Base-by-base conservation (phyloP, 1,140 invertebrate genomes). In the Teleopsis dalmanni region DNA sequence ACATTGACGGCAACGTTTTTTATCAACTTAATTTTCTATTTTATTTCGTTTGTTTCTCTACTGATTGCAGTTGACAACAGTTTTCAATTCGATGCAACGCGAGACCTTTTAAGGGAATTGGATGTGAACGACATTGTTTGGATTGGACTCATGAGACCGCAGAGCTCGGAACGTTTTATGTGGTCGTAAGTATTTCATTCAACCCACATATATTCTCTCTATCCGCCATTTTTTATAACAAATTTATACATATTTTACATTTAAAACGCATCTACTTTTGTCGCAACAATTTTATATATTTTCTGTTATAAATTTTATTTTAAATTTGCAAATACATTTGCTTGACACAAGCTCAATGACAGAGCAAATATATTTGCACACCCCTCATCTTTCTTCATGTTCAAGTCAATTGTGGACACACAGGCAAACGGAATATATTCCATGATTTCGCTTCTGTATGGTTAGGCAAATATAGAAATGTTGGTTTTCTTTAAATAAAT, bases 81-180 rank as follows among this genome's bases (percentile, higher is more conserved):
- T 52, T 79, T 77, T 27, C 82, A 85, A 66, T 85, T 81, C 59
- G 83, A 86, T 67, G 82, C 82, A 35, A 81, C 83, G 29, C 73
- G 82, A 55, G 81, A 82, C 10, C 83, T 83, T 62, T 75, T 86
- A 22, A 84, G 83, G 62, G 82, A 84, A 65, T 67, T 85, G 69
- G 82, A 85, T 64, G 82, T 85, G 38, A 77, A 77, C 25, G 81
- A 78, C 57, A 80, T 79, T 44, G 81, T 85, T 50, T 86, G 83
- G 83, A 83, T 85, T 59, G 83, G 83, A 51, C 74, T 86, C 47
- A 83, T 83, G 57, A 77, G 80, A 50, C 77, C 75, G 57, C 76
- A 77, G 56, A 77, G 80, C 48, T 78, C 81, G 55, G 75, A 79
- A 42, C 77, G 78, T 57, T 85, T 84, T 62, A 77, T 77, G 54